Conservation (phyloP, 2,113 vertebrate species). For the Leiothrix lutea region DNA sequence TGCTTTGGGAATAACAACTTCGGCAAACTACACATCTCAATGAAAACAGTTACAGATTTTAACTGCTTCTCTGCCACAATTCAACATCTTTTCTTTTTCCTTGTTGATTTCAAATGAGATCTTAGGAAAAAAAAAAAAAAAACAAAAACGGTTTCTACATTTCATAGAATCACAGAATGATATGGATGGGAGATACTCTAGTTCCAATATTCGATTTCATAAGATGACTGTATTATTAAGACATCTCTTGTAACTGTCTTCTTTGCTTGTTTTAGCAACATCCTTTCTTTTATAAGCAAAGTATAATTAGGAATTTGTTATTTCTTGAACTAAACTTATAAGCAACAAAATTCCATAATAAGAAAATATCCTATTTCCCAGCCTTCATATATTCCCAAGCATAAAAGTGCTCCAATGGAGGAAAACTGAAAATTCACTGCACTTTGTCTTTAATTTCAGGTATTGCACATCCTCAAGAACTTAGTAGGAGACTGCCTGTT, state of each 20-base stretch:
- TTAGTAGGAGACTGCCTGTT: not conserved
- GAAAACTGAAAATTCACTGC: not conserved
- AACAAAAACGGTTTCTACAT: not conserved
- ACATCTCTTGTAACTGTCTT: not conserved
- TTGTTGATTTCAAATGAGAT: not conserved
- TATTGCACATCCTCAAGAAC: not conserved
- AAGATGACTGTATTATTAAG: not conserved
- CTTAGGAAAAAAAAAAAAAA: not conserved
- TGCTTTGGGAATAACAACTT: slow-evolving; percentile 11
- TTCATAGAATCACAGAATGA: not conserved
- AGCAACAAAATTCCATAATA: not conserved
- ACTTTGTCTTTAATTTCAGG: not conserved
- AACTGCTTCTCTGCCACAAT: not conserved
- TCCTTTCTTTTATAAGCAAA: not conserved
- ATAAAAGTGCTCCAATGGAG: fast-evolving
- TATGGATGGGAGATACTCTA: not conserved
- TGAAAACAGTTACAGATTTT: not conserved
- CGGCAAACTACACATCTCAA: not conserved
- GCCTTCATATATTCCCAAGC: not conserved
- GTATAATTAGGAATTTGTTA: not conserved
- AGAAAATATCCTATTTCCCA: not conserved
- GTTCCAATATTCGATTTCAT: not conserved
- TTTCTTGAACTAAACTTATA: not conserved
- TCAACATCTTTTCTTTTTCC: not conserved
- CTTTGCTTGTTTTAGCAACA: not conserved